Evolutionary conservation across 2,113 vertebrate species (phyloP), one percentile per base, ranked within the genome.

Genomic region (Dipodomys spectabilis): DNA sequence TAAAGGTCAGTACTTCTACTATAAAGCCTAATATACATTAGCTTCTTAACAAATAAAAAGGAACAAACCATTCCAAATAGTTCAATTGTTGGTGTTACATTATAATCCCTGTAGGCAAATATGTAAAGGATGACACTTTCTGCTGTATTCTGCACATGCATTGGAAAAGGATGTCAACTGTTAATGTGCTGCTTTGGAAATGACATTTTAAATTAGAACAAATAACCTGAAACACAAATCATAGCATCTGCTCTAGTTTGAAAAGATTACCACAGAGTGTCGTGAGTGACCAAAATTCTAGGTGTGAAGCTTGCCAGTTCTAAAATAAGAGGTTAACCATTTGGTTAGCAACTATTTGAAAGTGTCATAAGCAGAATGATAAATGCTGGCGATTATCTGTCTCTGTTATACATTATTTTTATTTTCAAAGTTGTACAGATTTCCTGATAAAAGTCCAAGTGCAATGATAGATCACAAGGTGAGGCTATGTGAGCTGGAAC

Each of bases 361-460:
- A 10, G 1, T 39, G 0, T 64, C 82, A 91, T 32, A 92, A 73
- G 35, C 27, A 92, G 57, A 62, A 84, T 77, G 9, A 89, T 62
- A 79, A 2, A 94, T 65, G 10, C 20, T 79, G 32, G 68, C 65
- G 23, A 67, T 67, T 0, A 2, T 82, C 82, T 96, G 27, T 91
- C 96, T 95, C 44, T 80, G 93, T 95, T 67, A 75, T 57, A 45
- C 20, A 81, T 0, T 82, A 53, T 49, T 35, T 20, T 30, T 30
- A 20, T 60, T 69, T 71, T 39, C 28, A 93, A 94, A 95, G 49
- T 73, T 73, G 88, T 82, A 44, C 9, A 71, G 73, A 65, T 96
- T 96, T 69, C 62, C 11, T 60, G 60, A 92, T 65, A 64, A 96
- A 96, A 95, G 39, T 82, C 90, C 2, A n/a, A 95, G 45, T 95